Base-by-base conservation (phyloP, 2,888 invertebrate genomes). In the Dorcus parallelipipedus region DNA sequence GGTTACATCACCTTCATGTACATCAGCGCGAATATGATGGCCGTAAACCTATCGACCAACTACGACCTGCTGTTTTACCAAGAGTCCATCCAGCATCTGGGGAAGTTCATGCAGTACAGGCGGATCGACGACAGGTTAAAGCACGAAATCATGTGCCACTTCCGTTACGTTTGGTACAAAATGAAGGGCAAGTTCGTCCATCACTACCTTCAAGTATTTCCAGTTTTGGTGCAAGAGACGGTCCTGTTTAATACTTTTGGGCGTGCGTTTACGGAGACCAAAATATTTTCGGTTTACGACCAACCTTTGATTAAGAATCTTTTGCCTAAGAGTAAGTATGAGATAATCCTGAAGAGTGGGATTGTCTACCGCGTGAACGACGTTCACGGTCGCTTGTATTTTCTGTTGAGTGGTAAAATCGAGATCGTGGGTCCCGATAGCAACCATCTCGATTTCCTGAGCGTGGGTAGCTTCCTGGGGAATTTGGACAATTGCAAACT, bases 371-470 rank as follows among this genome's bases (percentile, higher is more conserved):
- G 60, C 42, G 65, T 69, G 1, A 69, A 70, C 57, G 65, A 66
- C 17, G 55, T 70, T 3, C 62, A 68, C 23, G 63, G 62, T 1
- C 52, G 45, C n/a, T 60, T 70, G 9, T 70, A 61, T 52, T 61
- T 68, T 48, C 45, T 69, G 1, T 42, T 62, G 5, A 67, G 67
- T 55, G 70, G 68, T 6, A 49, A 48, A 9, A 64, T 70, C 9
- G 66, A 69, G 52, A 66, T 68, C 6, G 52, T 70, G 1, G 69
- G 69, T n/a, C 64, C 69, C 0, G 70, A 70, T 54, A 56, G 60
- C 17, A 69, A 65, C 49, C 60, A 61, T 10, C 49, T 67, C 2
- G 8, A 60, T 9, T 48, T 64, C 2, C 53, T 70, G 40, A 47
- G 58, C 7, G 45, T 56, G 6, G 70, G 70, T n/a, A 69, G 68